phyloP scores from a whole-genome alignment of 1,140 invertebrate species.

The Atopsyche davidsoni region DNA sequence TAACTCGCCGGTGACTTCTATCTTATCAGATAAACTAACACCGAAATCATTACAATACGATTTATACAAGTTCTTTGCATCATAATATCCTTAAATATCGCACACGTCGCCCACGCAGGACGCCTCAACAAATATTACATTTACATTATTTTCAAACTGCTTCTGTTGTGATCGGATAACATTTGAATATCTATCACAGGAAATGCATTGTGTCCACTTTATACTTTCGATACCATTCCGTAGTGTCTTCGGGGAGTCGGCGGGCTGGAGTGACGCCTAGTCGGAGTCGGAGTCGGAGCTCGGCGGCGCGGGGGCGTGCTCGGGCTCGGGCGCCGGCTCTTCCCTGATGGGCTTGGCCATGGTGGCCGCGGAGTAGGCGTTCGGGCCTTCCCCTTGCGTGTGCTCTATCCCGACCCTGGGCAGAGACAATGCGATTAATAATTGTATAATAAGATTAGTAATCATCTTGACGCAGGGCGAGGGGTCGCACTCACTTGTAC shows the following conservation, averaged over 20 bases:
- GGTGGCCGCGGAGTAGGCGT: conserved; percentile 70
- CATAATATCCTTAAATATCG: too few relatives aligned
- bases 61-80: too few relatives aligned
- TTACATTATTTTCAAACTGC: background rate
- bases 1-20: too few relatives aligned
- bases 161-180: background rate
- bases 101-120: background rate
- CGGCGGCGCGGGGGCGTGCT: conserved; percentile 36
- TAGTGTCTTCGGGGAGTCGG: background rate
- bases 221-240: background rate
- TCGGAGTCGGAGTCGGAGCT: conserved; percentile 47
- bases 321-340: conserved; percentile 38
- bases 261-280: conserved; percentile 19
- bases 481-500: conserved; percentile 65
- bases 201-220: background rate
- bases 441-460: background rate
- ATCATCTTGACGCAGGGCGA: background rate
- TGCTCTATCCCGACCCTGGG: conserved; percentile 78
- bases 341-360: conserved; percentile 42
- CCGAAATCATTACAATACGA: too few relatives aligned
- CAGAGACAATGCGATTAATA: background rate
- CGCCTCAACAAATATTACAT: background rate
- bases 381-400: conserved; percentile 66
- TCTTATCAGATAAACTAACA: too few relatives aligned
- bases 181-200: background rate